phyloP scores from a whole-genome alignment of 2,113 vertebrate species.

The Arenaria interpres region DNA sequence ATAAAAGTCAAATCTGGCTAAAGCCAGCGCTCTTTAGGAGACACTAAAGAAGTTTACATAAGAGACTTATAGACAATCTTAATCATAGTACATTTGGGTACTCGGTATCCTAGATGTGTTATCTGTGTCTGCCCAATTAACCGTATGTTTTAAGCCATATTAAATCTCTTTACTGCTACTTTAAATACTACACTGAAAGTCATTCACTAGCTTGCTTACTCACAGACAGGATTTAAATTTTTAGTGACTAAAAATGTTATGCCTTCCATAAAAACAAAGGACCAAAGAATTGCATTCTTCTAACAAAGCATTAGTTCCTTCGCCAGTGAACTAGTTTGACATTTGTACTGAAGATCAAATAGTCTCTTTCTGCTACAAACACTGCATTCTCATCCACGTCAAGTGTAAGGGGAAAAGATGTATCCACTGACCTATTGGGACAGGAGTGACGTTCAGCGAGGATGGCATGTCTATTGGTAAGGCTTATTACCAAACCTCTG shows the following conservation, averaged over 20 bases:
- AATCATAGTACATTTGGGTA: slow-evolving; percentile 69
- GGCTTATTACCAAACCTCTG: slow-evolving; percentile 82
- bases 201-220: slow-evolving; percentile 62
- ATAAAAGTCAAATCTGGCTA: slow-evolving; percentile 67
- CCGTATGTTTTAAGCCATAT: slow-evolving; percentile 72
- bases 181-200: slow-evolving; percentile 68
- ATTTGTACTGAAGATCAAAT: slow-evolving; percentile 9
- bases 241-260: slow-evolving; percentile 65
- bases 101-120: slow-evolving; percentile 57
- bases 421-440: slow-evolving; percentile 50
- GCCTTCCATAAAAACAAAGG: slow-evolving; percentile 78
- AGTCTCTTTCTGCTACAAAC: slow-evolving; percentile 31
- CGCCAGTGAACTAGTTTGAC: slow-evolving; percentile 24
- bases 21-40: slow-evolving; percentile 70
- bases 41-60: slow-evolving; percentile 76
- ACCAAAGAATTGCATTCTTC: slow-evolving; percentile 80
- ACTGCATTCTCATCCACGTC: slow-evolving; percentile 41
- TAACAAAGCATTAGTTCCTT: slow-evolving; percentile 59
- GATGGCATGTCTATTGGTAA: slow-evolving; percentile 77
- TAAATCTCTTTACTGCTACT: slow-evolving; percentile 60
- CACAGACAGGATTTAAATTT: slow-evolving; percentile 63
- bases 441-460: slow-evolving; percentile 54
- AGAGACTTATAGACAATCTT: slow-evolving; percentile 81
- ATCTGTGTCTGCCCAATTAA: slow-evolving; percentile 69
- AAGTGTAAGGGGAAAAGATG: slow-evolving; percentile 25